phyloP scores from a whole-genome alignment of 2,888 invertebrate genomes.

The Drosophila ustulata region DNA sequence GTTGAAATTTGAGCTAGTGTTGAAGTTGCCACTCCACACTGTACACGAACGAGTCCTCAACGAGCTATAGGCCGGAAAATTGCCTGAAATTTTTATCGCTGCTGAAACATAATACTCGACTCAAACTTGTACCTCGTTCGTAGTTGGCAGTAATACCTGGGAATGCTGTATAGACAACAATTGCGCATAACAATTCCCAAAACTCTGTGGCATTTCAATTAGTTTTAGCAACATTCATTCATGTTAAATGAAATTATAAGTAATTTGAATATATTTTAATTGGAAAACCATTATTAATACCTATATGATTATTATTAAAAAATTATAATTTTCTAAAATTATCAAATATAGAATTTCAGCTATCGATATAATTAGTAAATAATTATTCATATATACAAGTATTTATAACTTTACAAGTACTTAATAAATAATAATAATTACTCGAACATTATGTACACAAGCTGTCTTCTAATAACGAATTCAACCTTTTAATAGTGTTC shows the following conservation, averaged over 20 bases:
- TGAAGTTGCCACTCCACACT: slow-evolving; percentile 3
- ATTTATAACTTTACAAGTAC: too few relatives aligned
- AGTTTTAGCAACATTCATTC: background rate
- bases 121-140: background rate
- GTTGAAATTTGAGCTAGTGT: slow-evolving; percentile 1
- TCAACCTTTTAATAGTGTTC: slow-evolving; percentile 16
- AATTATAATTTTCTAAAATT: too few relatives aligned
- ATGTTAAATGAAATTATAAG: too few relatives aligned
- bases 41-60: slow-evolving; percentile 7
- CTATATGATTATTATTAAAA: too few relatives aligned
- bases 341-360: too few relatives aligned
- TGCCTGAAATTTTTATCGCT: slow-evolving; percentile 69
- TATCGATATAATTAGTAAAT: too few relatives aligned
- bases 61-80: slow-evolving; percentile 44
- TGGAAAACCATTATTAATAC: too few relatives aligned
- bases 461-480: background rate
- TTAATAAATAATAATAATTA: too few relatives aligned
- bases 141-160: background rate
- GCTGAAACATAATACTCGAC: slow-evolving; percentile 28
- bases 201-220: slow-evolving; percentile 26
- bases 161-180: slow-evolving; percentile 19
- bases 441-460: background rate
- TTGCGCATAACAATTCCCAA: slow-evolving; percentile 17
- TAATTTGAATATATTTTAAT: too few relatives aligned
- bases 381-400: too few relatives aligned